Evolutionary conservation across 2,113 vertebrate species (phyloP), one percentile per base, ranked within the genome.

Genomic region (Tragulus kanchil): DNA sequence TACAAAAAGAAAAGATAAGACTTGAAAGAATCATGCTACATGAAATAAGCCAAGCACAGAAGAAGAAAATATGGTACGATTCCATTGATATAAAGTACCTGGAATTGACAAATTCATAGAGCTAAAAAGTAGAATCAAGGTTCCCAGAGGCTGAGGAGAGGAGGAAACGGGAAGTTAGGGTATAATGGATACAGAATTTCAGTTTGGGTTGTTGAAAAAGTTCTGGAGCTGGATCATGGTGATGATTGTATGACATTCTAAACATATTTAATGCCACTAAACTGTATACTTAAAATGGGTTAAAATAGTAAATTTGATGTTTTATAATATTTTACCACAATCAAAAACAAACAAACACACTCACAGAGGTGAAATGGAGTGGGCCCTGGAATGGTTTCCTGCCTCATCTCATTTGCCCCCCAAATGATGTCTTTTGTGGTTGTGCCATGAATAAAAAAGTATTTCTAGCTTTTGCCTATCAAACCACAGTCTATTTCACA

Each of bases 401-500:
- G 36, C 84, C 65, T 93, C 26, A 84, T 36, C 31, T 77, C 65
- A 42, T 75, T 95, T 73, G n/a, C 26, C 75, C 77, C 36, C 64
- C 64, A 88, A 36, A 75, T 65, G 50, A 65, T 89, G 67, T 77
- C 77, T 58, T 83, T 42, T 83, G 77, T 89, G 85, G 28, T 62
- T 67, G 77, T 83, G 14, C 65, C 65, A 58, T 14, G 64, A 78
- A 71, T 71, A 71, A 61, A 28, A 21, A 52, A 48, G 58, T 83
- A 71, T 54, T 77, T 89, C 75, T 73, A 89, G 78, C 56, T 88
- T 79, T 45, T 85, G 42, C n/a, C 45, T 69, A 69, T 78, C 77
- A 84, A 73, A 75, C 86, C 86, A 36, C 78, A 77, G 65, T 48
- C 58, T 56, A 42, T 94, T 89, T 89, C 75, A n/a, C 6, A 89